Evolutionary conservation across 1,140 invertebrate species (phyloP).

Genomic region (Euura saliciscinereae): DNA sequence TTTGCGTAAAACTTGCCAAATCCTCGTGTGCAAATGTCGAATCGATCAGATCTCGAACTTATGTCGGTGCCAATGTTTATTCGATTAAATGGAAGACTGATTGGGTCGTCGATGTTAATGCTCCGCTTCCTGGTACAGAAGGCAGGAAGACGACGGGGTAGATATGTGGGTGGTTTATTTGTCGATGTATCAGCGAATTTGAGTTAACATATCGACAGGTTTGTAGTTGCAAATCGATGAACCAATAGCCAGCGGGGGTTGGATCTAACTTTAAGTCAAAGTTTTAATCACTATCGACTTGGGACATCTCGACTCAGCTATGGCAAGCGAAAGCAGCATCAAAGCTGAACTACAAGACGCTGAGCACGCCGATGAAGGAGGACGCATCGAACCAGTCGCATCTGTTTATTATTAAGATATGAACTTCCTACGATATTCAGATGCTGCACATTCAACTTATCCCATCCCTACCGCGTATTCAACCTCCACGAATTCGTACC

Average conservation of each 20-base stretch:
- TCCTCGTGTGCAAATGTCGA: too few species aligned
- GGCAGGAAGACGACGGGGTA: too few species aligned
- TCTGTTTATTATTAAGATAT: slow-evolving; percentile 4
- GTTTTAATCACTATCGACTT: slow-evolving; percentile 3
- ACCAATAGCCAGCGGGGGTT: neutral
- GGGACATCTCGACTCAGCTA: neutral
- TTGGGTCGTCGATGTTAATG: too few species aligned
- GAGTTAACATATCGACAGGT: neutral
- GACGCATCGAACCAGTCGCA: neutral
- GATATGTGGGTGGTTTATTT: too few species aligned
- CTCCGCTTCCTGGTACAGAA: too few species aligned
- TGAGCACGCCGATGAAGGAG: neutral
- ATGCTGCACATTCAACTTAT: neutral
- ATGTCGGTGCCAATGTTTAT: too few species aligned
- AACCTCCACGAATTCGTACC: too few species aligned
- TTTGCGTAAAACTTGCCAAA: too few species aligned
- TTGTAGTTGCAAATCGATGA: neutral
- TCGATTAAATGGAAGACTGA: too few species aligned
- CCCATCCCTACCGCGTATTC: too few species aligned
- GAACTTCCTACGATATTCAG: neutral
- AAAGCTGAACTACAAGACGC: neutral
- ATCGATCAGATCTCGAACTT: too few species aligned
- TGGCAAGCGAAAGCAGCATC: neutral
- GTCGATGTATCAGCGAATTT: too few species aligned
- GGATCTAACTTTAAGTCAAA: neutral